phyloP scores from a whole-genome alignment of 1,140 invertebrate species.

The Microplitis mediator region DNA sequence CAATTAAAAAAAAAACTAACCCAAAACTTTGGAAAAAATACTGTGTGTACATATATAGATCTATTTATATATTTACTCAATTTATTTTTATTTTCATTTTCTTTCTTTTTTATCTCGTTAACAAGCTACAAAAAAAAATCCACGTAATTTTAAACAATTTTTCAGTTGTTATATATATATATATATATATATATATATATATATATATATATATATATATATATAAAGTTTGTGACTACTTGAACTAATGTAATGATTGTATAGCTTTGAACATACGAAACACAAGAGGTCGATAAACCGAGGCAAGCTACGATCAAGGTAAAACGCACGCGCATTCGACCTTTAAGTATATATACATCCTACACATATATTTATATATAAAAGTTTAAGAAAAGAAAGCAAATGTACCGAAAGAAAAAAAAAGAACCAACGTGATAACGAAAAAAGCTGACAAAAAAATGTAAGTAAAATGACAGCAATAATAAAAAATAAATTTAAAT shows the following conservation, averaged over 20 bases:
- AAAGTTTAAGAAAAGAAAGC: not conserved
- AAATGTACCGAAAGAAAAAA: not conserved
- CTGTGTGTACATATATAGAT: too few species aligned
- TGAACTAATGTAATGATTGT: not conserved
- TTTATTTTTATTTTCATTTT: too few species aligned
- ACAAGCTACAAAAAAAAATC: too few species aligned
- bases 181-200: too few species aligned
- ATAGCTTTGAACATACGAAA: not conserved
- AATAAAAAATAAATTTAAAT: too few species aligned
- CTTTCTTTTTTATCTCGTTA: too few species aligned
- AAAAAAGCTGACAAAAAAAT: not conserved
- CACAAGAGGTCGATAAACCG: not conserved
- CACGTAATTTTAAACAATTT: not conserved
- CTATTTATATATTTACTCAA: too few species aligned
- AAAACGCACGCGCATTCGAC: constrained; percentile 9
- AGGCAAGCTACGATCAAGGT: not conserved
- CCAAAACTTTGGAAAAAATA: too few species aligned
- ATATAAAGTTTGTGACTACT: not conserved
- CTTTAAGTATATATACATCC: not conserved
- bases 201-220: too few species aligned
- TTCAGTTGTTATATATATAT: too few species aligned
- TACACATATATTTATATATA: not conserved
- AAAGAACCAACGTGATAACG: not conserved
- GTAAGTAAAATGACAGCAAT: not conserved
- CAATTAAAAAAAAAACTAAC: too few species aligned